A percentile compares a stretch with the other conserved stretches of the same genome.
phyloP scores from a whole-genome alignment of 1,140 invertebrate species.

The Brachionus rubens region DNA sequence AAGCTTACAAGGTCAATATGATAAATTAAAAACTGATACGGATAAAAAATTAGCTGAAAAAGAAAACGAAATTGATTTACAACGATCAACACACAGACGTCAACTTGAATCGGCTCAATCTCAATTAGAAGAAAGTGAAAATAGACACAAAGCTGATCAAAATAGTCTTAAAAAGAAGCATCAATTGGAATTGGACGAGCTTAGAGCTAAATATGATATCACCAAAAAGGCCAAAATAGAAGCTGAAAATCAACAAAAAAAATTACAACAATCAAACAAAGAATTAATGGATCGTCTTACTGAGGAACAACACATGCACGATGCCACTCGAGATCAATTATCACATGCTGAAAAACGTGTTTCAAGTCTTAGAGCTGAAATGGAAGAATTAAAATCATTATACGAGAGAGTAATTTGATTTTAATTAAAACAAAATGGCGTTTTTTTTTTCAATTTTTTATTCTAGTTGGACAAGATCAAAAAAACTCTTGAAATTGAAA shows the following conservation, averaged over 20 bases:
- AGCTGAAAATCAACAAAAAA: conserved; percentile 21
- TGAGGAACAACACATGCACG: conserved; percentile 39
- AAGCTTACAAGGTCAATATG: conserved; percentile 7
- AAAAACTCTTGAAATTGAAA: conserved; percentile 36
- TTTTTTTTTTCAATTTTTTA: background rate
- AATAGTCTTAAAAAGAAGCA: conserved; percentile 30
- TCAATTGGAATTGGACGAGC: conserved; percentile 35
- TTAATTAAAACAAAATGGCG: background rate
- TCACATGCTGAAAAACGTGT: conserved; percentile 11
- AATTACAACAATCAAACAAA: conserved; percentile 9
- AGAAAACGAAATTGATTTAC: conserved; percentile 33
- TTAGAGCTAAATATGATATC: background rate
- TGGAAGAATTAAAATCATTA: background rate
- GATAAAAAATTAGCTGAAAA: conserved; percentile 45
- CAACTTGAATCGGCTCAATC: conserved; percentile 36
- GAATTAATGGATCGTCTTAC: conserved; percentile 34
- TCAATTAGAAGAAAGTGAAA: conserved; percentile 42
- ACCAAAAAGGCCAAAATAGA: conserved; percentile 25
- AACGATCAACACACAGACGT: background rate
- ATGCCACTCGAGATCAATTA: conserved; percentile 31
- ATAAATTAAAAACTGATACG: conserved; percentile 8
- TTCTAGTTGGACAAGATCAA: conserved; percentile 11
- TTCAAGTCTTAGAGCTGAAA: background rate
- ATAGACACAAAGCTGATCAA: conserved; percentile 8
- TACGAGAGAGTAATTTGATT: background rate